Evolutionary conservation across 1,140 invertebrate genomes (phyloP).

Genomic region (Sycophila sp.): DNA sequence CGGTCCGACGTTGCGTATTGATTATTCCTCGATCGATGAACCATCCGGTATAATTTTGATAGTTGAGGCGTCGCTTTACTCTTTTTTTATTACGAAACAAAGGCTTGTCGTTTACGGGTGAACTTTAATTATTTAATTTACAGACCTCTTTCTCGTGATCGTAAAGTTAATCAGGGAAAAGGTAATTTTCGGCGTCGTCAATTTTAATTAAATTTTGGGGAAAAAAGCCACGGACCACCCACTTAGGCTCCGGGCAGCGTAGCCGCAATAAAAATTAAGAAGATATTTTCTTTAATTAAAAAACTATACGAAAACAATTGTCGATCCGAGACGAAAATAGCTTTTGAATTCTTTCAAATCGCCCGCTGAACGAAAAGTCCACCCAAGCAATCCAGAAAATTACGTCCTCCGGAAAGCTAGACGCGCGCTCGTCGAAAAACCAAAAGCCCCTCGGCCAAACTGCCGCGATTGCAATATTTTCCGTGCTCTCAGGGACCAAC

Average conservation of each 20-base stretch:
- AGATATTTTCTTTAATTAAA: slow-evolving; percentile 29
- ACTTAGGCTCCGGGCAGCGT: neutral
- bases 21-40: too few species aligned
- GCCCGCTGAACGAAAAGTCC: neutral
- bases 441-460: neutral
- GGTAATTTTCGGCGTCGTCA: slow-evolving; percentile 6
- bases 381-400: neutral
- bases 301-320: slow-evolving; percentile 13
- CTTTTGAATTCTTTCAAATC: neutral
- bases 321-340: slow-evolving; percentile 13
- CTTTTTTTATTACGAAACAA: too few species aligned
- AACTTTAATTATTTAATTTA: too few species aligned
- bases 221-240: neutral
- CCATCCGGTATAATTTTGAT: too few species aligned
- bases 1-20: too few species aligned
- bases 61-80: too few species aligned
- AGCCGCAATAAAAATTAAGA: slow-evolving; percentile 11
- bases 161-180: too few species aligned
- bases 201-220: slow-evolving; percentile 1
- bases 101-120: too few species aligned
- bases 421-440: neutral
- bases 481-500: neutral
- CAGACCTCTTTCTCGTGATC: too few species aligned
- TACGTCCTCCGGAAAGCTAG: neutral
- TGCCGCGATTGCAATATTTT: neutral